phyloP scores from a whole-genome alignment of 2,888 invertebrate genomes.

The Salticus scenicus region DNA sequence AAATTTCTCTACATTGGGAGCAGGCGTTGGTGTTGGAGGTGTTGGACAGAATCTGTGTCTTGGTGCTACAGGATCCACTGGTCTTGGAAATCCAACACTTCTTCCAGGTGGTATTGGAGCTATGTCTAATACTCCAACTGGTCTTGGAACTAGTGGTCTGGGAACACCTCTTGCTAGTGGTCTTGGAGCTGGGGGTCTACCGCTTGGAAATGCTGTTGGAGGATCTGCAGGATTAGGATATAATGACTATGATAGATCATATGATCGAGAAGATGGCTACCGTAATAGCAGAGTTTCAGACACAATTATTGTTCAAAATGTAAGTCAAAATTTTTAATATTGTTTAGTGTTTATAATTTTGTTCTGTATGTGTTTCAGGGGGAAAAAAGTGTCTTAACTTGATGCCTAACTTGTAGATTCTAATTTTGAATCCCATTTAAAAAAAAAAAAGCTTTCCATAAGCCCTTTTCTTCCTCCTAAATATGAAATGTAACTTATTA shows the following conservation, averaged over 20 bases:
- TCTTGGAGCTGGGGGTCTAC: constrained; percentile 58
- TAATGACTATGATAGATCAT: constrained; percentile 51
- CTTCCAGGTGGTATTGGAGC: constrained; percentile 42
- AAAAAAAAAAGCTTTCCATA: too few species aligned
- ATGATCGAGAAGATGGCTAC: constrained; percentile 61
- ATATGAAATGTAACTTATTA: too few species aligned
- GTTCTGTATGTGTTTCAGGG: too few species aligned
- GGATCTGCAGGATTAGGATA: constrained; percentile 59
- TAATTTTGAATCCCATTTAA: neutral
- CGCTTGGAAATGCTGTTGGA: constrained; percentile 29
- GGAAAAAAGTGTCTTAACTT: too few species aligned
- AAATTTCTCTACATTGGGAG: constrained; percentile 33
- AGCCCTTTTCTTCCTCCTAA: too few species aligned
- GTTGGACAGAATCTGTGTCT: constrained; percentile 45
- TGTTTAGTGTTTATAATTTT: too few species aligned
- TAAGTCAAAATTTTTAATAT: constrained; percentile 24
- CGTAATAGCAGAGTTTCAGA: constrained; percentile 59
- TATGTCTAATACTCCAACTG: constrained; percentile 20
- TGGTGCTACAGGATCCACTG: constrained; percentile 37
- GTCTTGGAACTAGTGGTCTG: constrained; percentile 31
- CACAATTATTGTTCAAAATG: constrained; percentile 71
- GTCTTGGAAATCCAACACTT: constrained; percentile 43
- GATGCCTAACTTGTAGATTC: too few species aligned
- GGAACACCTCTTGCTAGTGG: constrained; percentile 33
- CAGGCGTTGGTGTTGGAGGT: constrained; percentile 57